Conservation (phyloP, 2,888 invertebrate genomes). For the Carabus problematicus region DNA sequence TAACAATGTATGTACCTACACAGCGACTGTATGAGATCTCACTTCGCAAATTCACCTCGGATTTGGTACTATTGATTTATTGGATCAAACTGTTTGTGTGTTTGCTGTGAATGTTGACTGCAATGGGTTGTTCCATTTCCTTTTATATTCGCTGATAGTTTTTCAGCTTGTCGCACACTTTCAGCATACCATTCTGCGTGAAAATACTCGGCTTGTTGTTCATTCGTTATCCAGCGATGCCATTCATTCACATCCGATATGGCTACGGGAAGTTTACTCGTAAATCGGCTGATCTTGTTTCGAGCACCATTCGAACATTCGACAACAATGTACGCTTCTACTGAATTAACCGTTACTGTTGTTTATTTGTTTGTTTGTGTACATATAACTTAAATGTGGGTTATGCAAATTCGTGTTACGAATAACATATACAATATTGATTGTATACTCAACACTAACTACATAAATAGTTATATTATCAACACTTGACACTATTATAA, state of each 20-base stretch:
- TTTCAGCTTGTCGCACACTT: background rate
- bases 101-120: background rate
- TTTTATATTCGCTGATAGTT: constrained; percentile 1
- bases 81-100: constrained; percentile 10
- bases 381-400: no score
- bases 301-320: no score
- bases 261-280: no score
- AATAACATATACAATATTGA: no score
- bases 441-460: background rate
- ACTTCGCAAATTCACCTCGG: background rate
- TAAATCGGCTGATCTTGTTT: no score
- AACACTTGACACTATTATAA: background rate
- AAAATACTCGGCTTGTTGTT: background rate
- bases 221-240: no score
- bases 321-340: no score
- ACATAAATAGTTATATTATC: background rate
- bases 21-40: background rate
- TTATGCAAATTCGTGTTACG: no score
- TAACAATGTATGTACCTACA: no score
- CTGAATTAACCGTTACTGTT: no score
- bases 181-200: background rate
- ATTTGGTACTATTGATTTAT: constrained; percentile 5
- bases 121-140: background rate
- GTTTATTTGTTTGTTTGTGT: no score
- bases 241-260: no score